Percentiles rank a stretch among this genome's conserved stretches.
phyloP scores from a whole-genome alignment of 2,888 invertebrate species.

The Gerris lacustris region DNA sequence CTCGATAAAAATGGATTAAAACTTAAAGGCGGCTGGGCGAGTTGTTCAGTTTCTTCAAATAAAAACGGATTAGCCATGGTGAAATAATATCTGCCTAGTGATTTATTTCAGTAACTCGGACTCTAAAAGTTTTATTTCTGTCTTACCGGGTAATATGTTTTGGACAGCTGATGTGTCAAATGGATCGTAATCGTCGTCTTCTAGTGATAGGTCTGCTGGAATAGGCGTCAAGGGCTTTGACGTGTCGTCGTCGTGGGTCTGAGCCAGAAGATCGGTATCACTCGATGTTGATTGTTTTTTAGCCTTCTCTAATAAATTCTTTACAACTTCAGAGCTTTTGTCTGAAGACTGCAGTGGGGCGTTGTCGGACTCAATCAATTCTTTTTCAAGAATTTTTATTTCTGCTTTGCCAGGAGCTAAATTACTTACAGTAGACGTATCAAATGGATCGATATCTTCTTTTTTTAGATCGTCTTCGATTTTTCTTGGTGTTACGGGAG shows the following conservation, averaged over 20 bases:
- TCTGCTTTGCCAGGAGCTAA: constrained; percentile 67
- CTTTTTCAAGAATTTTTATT: constrained; percentile 61
- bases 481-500: constrained; percentile 30
- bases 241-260: constrained; percentile 32
- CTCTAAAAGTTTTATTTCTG: constrained; percentile 64
- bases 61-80: constrained; percentile 69
- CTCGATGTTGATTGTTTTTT: constrained; percentile 13
- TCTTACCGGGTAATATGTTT: constrained; percentile 59
- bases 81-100: constrained; percentile 13
- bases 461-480: constrained; percentile 31
- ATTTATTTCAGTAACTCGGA: constrained; percentile 46
- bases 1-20: constrained; percentile 54
- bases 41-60: constrained; percentile 53
- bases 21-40: constrained; percentile 42
- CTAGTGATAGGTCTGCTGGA: constrained; percentile 27
- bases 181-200: constrained; percentile 52
- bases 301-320: constrained; percentile 11
- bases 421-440: constrained; percentile 57
- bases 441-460: constrained; percentile 59
- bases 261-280: constrained; percentile 23
- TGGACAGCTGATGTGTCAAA: constrained; percentile 73
- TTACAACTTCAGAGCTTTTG: constrained; percentile 12
- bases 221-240: constrained; percentile 38
- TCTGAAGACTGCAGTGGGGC: constrained; percentile 24
- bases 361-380: constrained; percentile 49